Evolutionary conservation across 1,140 invertebrate genomes (phyloP).

Genomic region (Heliothis virescens): DNA sequence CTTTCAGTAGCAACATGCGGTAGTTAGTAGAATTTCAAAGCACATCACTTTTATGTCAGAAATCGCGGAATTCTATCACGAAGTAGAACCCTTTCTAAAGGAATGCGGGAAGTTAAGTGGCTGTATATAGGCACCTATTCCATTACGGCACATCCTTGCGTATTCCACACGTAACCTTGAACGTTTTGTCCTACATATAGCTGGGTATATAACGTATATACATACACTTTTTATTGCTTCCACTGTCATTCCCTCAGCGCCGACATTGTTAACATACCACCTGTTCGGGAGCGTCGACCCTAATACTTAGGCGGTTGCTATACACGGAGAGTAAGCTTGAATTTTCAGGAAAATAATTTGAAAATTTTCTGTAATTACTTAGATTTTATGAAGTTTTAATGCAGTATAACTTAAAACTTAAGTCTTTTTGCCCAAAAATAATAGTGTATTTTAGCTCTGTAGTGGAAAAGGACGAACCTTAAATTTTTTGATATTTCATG

Average conservation of each 20-base stretch:
- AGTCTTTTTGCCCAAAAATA: too few relatives aligned
- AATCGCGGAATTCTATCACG: too few relatives aligned
- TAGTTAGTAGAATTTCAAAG: too few relatives aligned
- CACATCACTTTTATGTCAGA: too few relatives aligned
- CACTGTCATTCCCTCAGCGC: slow-evolving; percentile 8
- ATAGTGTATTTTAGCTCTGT: too few relatives aligned
- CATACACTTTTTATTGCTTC: slow-evolving; percentile 33
- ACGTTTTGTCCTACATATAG: slow-evolving; percentile 2
- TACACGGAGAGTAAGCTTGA: background rate
- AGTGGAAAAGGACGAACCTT: too few relatives aligned
- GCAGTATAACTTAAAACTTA: too few relatives aligned
- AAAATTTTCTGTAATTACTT: too few relatives aligned
- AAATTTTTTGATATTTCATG: too few relatives aligned
- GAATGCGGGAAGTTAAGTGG: slow-evolving; percentile 12
- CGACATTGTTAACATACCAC: slow-evolving; percentile 34
- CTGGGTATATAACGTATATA: background rate
- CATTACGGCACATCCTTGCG: slow-evolving; percentile 8
- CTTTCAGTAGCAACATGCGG: too few relatives aligned
- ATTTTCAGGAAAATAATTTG: background rate
- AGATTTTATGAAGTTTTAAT: too few relatives aligned
- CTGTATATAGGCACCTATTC: background rate
- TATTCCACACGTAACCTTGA: slow-evolving; percentile 25
- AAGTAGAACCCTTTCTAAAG: background rate
- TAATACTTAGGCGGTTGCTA: background rate
- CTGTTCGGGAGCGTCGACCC: slow-evolving; percentile 25